Base-by-base conservation (phyloP, 2,113 vertebrate species). In the Strigops habroptila region DNA sequence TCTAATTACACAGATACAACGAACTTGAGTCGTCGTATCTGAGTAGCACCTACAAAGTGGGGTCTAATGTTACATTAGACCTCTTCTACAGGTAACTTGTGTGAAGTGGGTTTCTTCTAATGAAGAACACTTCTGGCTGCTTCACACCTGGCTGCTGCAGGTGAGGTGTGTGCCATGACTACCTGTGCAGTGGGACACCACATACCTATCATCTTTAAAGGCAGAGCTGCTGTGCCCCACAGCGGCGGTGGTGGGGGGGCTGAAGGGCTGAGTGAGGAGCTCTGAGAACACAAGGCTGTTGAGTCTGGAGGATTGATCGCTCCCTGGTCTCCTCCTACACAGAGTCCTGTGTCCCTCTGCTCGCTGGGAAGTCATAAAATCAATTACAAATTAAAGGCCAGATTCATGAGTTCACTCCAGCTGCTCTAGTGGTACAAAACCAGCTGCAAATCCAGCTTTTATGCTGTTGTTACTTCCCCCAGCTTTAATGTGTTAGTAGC, bases 381-480 rank as follows among this genome's bases (percentile, higher is more conserved):
- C 88, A 88, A 86, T 92, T 91, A 48, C 88, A 92, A 89, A 94
- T 94, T 94, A 79, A 90, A 91, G 88, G 87, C 84, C 79, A 82
- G 86, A 96, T 95, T 94, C 88, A 76, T 57, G 83, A 91, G 83
- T 81, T 95, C 68, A 19, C 88, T 91, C 83, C 88, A 88, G 86
- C 90, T 82, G 73, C 52, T 85, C 22, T 37, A 73, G 63, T 51
- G 41, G 57, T 91, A 92, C 82, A 69, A 69, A 87, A 92, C 8
- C 84, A 91, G 93, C 95, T 95, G 94, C 89, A 89, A 94, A 95
- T 82, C 69, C 75, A 85, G 84, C 70, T 94, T 87, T 95, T 89
- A 86, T 87, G 73, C 86, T 63, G 71, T 16, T 74, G 73, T 63
- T 91, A 15, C 81, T 95, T 88, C 90, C 71, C 80, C 60, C 73